Evolutionary conservation across 2,797 vertebrate genomes (phyloP), one percentile per base, ranked within the genome.

Genomic region (Epinephelus coioides): DNA sequence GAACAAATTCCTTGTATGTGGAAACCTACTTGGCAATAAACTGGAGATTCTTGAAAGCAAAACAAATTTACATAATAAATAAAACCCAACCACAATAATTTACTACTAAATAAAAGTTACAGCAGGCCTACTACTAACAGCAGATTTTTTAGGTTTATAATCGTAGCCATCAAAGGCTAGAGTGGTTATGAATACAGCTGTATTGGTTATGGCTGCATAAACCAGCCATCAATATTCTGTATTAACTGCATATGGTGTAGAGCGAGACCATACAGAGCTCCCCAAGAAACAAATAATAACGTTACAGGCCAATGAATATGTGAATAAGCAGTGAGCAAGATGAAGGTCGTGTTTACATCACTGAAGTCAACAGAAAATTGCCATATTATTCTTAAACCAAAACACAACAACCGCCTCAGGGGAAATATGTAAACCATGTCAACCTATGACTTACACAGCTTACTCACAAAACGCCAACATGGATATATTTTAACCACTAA

Each of bases 331-430:
- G 11, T 18, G 44, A 38, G 55, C n/a, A 57, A 46, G 14, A 73
- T 27, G 14, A 21, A 69, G 54, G 50, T 70, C 51, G 53, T 53
- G 21, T 69, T 70, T 66, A 53, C 25, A 40, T 57, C 38, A 54
- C 10, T 53, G 3, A 70, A 27, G 38, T 6, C 34, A 57, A 53
- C 67, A 62, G 40, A 55, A 63, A 46, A 55, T 49, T 25, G 9
- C 17, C 23, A 13, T 1, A 54, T 43, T 34, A 59, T 49, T 14
- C 61, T 17, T 15, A 5, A 4, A 34, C 27, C 34, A 25, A 34
- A 30, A 25, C 27, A 21, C 62, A 78, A 59, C 56, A 53, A 60
- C 34, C 76, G 44, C 21, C 49, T 61, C 78, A 21, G 23, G 44
- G 47, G 53, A 77, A 78, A 54, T 30, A 54, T n/a, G 27, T 3